Evolutionary conservation across 2,888 invertebrate species (phyloP), one percentile per base, ranked within the genome.

Genomic region (Drosophila quinaria): DNA sequence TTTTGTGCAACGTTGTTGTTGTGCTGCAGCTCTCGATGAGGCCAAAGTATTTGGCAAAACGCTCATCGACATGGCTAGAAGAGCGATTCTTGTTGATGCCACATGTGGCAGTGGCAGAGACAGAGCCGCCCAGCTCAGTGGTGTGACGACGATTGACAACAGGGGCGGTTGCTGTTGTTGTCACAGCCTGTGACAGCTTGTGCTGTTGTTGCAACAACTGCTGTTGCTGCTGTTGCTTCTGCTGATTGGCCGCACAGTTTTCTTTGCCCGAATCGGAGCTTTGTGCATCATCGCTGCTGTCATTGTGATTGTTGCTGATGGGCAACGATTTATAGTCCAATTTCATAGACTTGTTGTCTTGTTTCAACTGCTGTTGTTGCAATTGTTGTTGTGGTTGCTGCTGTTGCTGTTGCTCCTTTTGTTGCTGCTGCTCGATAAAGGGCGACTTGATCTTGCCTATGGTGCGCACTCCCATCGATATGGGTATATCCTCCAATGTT

Each of bases 391-490:
- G 60, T n/a, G 55, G 33, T 11, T 33, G 41, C 13, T 46, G 35
- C 50, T 15, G 39, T 22, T 52, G 41, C 31, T 46, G 42, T 35
- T 68, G 68, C 25, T 72, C 77, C 50, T 76, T 68, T 33, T 80
- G 89, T 37, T 90, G 81, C 47, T 90, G 91, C 41, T 91, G 89
- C 50, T 92, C 91, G 8, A 92, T 90, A 51, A 92, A 92, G 1
- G 91, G 92, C 1, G 92, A 92, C 66, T 92, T 92, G 37, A 92
- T 87, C 74, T 92, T 92, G 17, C 92, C 92, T n/a, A 92, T 92
- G 67, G 90, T 88, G 41, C 91, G 91, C 5, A 75, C 56, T 0
- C 61, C 67, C 56, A 84, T 58, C 5, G 78, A 56, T 9, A 76
- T 44, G n/a, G 78, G 76, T 5, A 87, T 54, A 5, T 82, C 63